Base-by-base conservation (phyloP, 2,113 vertebrate genomes). In the Tragelaphus strepsiceros region DNA sequence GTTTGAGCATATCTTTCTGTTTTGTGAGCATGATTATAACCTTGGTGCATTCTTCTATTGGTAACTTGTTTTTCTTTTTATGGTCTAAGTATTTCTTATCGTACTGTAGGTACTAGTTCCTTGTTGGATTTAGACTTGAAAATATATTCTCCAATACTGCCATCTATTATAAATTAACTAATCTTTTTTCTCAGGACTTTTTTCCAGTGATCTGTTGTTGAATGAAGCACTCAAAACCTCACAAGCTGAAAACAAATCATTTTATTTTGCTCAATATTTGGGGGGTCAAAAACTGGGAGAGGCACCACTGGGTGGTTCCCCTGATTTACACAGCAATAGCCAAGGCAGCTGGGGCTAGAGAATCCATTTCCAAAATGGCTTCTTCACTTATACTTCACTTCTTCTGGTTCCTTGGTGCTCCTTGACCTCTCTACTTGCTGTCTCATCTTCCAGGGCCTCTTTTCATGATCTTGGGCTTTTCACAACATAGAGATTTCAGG, bases 251-350 rank as follows among this genome's bases (percentile, higher is more conserved):
- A 90, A 95, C 3, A 58, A 84, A 88, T 6, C 24, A 90, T 43
- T 95, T 95, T 92, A 94, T 89, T 97, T 97, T 91, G 84, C 21
- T 92, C 43, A 77, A 91, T 86, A 35, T 71, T 71, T 59, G 5
- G 8, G 16, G 15, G 28, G 35, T 53, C 59, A 89, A 35, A 78
- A 94, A 82, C 3, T 87, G 49, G 90, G 59, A 93, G 67, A 28
- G 77, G 53, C 15, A 64, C 43, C 46, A 32, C 32, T 81, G 46
- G 43, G 22, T 30, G 16, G 77, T 51, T 96, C 28, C 13, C 43
- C 30, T 82, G 17, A 95, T 39, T 97, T 92, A 90, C 58, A 46
- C 0, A 56, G 56, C 81, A 56, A 71, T 5, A 83, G 56, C 13
- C 24, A 87, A 43, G 78, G 67, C 28, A 93, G 61, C 6, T 77